These are phyloP conservation scores for Phenganax stokvisi DNA, from an alignment of 92 coral and sea anemone genomes.

Conservation along the genomic window DNA sequence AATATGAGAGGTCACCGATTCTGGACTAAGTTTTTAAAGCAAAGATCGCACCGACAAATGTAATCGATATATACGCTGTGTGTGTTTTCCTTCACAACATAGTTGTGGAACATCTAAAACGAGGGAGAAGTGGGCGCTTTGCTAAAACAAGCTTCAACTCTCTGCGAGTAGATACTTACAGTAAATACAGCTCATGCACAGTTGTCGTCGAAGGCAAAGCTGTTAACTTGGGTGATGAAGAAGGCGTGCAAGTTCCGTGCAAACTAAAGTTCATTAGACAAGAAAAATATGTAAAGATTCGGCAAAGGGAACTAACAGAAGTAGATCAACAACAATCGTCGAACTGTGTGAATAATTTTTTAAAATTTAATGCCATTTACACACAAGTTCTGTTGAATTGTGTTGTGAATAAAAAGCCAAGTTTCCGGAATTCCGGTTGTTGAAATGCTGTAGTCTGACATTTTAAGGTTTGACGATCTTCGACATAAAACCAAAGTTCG, in stretches of 20 bases:
- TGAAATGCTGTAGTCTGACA: too few species aligned
- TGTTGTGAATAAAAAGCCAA: too few species aligned
- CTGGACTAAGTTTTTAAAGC: background rate
- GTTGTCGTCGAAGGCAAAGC: conserved; percentile 7
- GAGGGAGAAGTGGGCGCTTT: background rate
- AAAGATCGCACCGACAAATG: background rate
- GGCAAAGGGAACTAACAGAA: background rate
- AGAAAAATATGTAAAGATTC: conserved; percentile 1
- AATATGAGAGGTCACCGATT: conserved; percentile 40
- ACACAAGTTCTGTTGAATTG: too few species aligned
- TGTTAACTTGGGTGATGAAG: conserved; percentile 37
- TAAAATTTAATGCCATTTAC: too few species aligned
- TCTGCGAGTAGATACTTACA: background rate
- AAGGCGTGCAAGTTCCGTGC: conserved; percentile 44
- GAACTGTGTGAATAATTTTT: too few species aligned
- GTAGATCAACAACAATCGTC: background rate
- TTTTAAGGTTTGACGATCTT: too few species aligned
- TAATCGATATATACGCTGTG: conserved; percentile 45
- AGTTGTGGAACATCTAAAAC: conserved; percentile 7
- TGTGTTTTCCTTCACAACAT: conserved; percentile 42
- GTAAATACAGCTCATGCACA: background rate
- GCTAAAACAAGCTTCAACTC: background rate
- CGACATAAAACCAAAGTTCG: too few species aligned
- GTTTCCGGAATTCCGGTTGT: too few species aligned
- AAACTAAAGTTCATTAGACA: background rate